Percentiles rank a stretch among this genome's conserved stretches.
phyloP scores from a whole-genome alignment of 1,140 invertebrate species.

The Heliconius nattereri region DNA sequence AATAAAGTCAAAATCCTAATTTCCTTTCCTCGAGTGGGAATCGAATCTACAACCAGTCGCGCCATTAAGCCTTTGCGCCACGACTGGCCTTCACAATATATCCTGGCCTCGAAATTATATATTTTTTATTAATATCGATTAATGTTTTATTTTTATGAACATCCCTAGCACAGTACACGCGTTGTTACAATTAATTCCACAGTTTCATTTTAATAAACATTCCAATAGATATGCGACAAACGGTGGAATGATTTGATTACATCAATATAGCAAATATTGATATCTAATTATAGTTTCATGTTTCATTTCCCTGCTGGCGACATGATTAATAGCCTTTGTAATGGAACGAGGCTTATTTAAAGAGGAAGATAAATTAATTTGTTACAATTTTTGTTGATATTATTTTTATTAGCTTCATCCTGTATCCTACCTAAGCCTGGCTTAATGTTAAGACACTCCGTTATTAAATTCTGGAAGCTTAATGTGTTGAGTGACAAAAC shows the following conservation, averaged over 20 bases:
- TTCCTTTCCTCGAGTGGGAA: no score
- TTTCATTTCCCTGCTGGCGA: constrained; percentile 5
- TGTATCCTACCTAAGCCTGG: no score
- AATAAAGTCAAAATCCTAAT: no score
- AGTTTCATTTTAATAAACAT: constrained; percentile 19
- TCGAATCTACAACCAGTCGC: background rate
- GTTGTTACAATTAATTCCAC: constrained; percentile 16
- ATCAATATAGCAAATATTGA: constrained; percentile 14
- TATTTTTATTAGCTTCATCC: no score
- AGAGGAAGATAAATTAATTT: background rate
- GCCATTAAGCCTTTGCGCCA: no score
- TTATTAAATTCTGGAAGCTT: no score
- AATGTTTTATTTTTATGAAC: background rate
- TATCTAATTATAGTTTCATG: constrained; percentile 14
- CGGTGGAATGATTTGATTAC: constrained; percentile 4
- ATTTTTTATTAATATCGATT: background rate
- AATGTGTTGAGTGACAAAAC: no score
- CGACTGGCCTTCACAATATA: no score
- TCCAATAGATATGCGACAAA: constrained; percentile 5
- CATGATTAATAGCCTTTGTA: constrained; percentile 12
- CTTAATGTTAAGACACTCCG: no score
- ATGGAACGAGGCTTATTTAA: background rate
- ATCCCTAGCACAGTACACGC: background rate
- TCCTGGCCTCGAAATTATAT: background rate
- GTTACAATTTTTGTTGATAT: background rate